Base-by-base conservation (phyloP, 2,888 invertebrate genomes). In the Eueremaeus valkanovi region DNA sequence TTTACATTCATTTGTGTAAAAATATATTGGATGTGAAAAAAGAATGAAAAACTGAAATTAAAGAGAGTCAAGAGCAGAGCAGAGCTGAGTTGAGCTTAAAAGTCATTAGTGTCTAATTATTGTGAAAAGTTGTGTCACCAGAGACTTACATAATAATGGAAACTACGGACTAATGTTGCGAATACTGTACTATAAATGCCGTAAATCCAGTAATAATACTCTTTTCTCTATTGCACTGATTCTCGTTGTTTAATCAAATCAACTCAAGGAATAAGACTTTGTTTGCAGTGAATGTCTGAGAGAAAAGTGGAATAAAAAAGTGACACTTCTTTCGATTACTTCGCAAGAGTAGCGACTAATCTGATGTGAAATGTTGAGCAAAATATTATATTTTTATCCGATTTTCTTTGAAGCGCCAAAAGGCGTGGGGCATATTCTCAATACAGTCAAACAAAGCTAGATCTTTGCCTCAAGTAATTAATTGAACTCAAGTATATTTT, bases 21-120 rank as follows among this genome's bases (percentile, higher is more conserved):
- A 21, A 29, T 16, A 27, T 31, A 58, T 58, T 29, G 24, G 21
- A 8, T 55, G 55, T 3, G 18, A 45, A 9, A 18, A 13, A 2
- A 45, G 45, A n/a, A n/a, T n/a, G 2, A 45, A 45, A 45, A 18
- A 18, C 2, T 45, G 11, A 18, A 45, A 13, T 45, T 45, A 2
- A 18, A 45, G 45, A 13, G 11, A 45, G 16, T 45, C 18, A 9
- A n/a, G n/a, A n/a, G n/a, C n/a, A 45, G 27, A 21, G 61, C 5
- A 18, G 11, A 61, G 33, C 18, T 31, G 9, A 61, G 61, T 6
- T 16, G 11, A 31, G 33, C 61, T 61, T 31, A 61, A 45, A 61
- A 61, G 61, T 61, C 31, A 61, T 61, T 61, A 31, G 61, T 61
- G 61, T 33, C 33, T 61, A 61, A 61, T 61, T 61, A 61, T 61